Percentiles rank a stretch among this genome's conserved stretches.
Conservation (phyloP, 2,113 vertebrate species). For the Parotia lawesii region DNA sequence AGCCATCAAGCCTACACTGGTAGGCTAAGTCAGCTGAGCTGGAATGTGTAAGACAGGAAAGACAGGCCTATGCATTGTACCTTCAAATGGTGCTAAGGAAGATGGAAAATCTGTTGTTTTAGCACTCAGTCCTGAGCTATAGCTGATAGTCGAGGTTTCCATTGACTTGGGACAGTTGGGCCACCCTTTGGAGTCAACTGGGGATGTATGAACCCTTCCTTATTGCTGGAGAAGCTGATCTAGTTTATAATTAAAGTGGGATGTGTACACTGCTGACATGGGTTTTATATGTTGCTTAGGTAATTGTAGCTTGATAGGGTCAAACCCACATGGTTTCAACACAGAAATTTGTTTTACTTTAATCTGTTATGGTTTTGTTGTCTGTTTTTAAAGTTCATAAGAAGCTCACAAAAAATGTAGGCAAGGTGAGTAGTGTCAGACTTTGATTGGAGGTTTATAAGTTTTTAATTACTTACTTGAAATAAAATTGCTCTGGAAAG, state of each 20-base stretch:
- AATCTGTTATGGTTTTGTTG: not conserved
- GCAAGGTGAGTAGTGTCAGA: not conserved
- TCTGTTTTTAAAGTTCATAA: not conserved
- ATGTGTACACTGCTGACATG: not conserved
- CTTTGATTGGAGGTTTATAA: not conserved
- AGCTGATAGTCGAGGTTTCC: not conserved
- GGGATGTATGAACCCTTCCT: not conserved
- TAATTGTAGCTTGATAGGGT: not conserved
- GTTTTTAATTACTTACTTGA: not conserved
- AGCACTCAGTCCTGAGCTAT: not conserved
- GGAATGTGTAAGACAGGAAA: not conserved
- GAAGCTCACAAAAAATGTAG: not conserved
- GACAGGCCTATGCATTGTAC: not conserved
- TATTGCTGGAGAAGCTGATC: not conserved
- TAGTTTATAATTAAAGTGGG: not conserved
- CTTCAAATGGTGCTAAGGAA: not conserved
- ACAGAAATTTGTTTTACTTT: not conserved
- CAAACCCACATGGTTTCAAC: not conserved
- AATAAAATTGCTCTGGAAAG: not conserved
- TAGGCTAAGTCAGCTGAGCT: not conserved
- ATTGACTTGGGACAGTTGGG: not conserved
- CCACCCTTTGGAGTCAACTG: not conserved
- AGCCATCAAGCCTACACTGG: not conserved
- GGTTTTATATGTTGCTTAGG: not conserved
- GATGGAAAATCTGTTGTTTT: not conserved